Conservation (phyloP, 2,888 invertebrate species). For the Nemoura dubitans region DNA sequence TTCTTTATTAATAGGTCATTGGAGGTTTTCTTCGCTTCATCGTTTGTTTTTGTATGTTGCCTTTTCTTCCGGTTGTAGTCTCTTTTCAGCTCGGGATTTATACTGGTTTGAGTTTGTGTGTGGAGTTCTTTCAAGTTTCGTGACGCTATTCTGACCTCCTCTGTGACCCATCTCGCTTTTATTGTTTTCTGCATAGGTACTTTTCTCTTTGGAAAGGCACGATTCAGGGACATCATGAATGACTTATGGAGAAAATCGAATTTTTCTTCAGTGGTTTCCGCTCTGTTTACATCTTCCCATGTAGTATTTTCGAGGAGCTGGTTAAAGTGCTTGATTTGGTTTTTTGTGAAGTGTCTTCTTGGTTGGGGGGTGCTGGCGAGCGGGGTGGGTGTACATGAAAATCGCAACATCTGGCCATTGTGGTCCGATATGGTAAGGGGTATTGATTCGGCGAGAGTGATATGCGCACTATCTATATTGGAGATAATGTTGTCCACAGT, state of each 20-base stretch:
- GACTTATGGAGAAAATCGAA: not conserved
- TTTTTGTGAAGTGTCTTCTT: not conserved
- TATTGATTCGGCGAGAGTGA: no score
- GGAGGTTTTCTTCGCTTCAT: not conserved
- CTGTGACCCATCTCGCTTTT: not conserved
- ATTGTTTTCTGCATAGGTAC: not conserved
- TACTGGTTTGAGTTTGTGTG: not conserved
- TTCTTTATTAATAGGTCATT: not conserved
- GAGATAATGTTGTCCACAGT: no score
- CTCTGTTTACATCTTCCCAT: not conserved
- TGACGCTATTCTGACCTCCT: not conserved
- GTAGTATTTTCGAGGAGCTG: not conserved
- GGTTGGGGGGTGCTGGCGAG: not conserved
- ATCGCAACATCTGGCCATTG: no score
- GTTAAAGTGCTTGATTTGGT: constrained; percentile 8
- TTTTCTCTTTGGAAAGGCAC: constrained; percentile 17
- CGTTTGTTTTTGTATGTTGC: not conserved
- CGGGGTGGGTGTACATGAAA: no score
- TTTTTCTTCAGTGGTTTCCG: constrained; percentile 3
- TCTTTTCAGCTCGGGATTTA: constrained; percentile 13
- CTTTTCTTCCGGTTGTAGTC: constrained; percentile 2
- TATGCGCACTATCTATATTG: no score
- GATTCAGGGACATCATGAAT: not conserved
- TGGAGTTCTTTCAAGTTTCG: not conserved
- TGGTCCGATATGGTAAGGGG: no score